Conservation (phyloP, 2,797 vertebrate species). For the Tiaroga cobitis region DNA sequence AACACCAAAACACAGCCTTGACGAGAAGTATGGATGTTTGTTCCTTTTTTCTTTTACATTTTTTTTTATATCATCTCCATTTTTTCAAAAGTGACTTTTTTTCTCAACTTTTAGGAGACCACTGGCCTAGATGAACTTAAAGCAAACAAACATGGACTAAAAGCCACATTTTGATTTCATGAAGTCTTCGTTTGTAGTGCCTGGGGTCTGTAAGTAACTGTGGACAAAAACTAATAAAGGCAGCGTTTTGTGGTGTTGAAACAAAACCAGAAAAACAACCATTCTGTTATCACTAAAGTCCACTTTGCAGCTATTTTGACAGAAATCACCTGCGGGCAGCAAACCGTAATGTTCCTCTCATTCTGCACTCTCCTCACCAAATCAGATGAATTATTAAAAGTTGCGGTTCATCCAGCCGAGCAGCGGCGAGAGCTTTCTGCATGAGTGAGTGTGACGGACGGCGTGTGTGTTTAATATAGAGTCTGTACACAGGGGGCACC, state of each 20-base stretch:
- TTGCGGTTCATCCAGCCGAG: constrained; percentile 40
- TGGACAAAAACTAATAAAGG: neutral
- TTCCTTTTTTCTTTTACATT: neutral
- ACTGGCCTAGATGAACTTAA: neutral
- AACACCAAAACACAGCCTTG: neutral
- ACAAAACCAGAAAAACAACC: constrained; percentile 3
- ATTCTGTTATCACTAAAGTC: constrained; percentile 10
- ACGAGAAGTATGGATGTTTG: neutral
- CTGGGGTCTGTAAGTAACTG: neutral
- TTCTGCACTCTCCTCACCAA: constrained; percentile 31
- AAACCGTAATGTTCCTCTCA: constrained; percentile 26
- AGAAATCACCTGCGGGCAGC: constrained; percentile 4
- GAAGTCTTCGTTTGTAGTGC: too few relatives aligned
- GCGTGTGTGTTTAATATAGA: constrained; percentile 37
- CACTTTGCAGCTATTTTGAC: neutral
- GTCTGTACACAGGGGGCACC: constrained; percentile 51
- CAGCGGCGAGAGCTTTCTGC: constrained; percentile 36
- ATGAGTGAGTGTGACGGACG: constrained; percentile 34
- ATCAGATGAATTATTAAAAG: constrained; percentile 60
- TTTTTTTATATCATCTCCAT: neutral
- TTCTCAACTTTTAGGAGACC: neutral
- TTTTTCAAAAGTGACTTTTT: neutral
- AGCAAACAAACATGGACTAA: neutral
- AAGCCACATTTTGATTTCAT: neutral
- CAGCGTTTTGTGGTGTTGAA: neutral